Evolutionary conservation across 2,888 invertebrate species (phyloP), one percentile per base, ranked within the genome.

Genomic region (Luperina nickerlii): DNA sequence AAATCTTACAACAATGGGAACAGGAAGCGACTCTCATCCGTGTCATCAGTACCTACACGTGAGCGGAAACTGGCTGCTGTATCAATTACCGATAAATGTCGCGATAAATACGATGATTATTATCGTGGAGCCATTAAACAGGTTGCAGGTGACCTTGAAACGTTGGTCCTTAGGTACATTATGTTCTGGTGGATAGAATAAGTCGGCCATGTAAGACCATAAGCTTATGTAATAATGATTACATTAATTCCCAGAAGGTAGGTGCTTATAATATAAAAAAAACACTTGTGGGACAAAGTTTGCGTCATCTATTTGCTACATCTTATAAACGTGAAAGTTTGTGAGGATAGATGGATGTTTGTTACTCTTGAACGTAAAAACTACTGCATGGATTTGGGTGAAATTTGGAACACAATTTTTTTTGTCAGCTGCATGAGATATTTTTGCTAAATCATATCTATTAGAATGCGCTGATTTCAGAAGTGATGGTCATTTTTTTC

Each of bases 61-160:
- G 80, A 75, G 57, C 86, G 90, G 88, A 89, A 83, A 65, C 81
- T 68, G 42, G 42, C 51, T 42, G 74, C 72, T 42, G 74, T 79
- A 80, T 79, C 78, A 83, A 84, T 89, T 88, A 79, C 70, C 79
- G 74, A 88, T 85, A 79, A 78, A 79, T 76, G 68, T 63, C 63
- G 6, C 48, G 73, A 74, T 83, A 76, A 80, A 63, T 60, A 76
- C 72, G 57, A 68, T 51, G 78, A 74, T 78, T 74, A 71, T 18
- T 67, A 51, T 77, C 75, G 69, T 69, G 72, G 42, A 13, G 13
- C 63, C 20, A 27, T 76, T 65, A 71, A 86, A 78, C 78, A 79
- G 54, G 76, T 66, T 79, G 20, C 6, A 24, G 20, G 32, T 60
- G 57, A 72, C 77, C 76, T 51, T 84, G 66, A 77, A 76, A 42